A percentile compares a stretch with the other conserved stretches of the same genome.
phyloP scores from a whole-genome alignment of 2,888 invertebrate genomes.

The Epinotia nisella region DNA sequence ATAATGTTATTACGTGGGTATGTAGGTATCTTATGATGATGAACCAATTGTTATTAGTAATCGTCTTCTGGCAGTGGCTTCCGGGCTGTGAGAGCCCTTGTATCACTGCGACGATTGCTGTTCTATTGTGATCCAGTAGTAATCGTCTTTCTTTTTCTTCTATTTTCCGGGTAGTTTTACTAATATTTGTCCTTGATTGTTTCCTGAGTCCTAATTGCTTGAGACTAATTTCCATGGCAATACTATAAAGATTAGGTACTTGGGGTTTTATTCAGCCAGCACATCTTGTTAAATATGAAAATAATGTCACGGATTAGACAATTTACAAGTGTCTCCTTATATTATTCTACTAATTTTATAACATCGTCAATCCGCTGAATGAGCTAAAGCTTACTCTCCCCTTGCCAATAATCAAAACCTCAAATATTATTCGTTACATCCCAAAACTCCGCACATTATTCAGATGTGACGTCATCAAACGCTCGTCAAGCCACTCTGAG shows the following conservation, averaged over 20 bases:
- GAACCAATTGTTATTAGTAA: background rate
- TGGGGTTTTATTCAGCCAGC: conserved; percentile 1
- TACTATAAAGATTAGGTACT: background rate
- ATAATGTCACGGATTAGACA: background rate
- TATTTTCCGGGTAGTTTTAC: background rate
- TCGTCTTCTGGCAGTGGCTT: too few species aligned
- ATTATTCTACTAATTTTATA: background rate
- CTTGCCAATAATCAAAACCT: conserved; percentile 25
- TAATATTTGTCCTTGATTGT: too few species aligned
- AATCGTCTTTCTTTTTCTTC: background rate
- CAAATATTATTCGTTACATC: conserved; percentile 37
- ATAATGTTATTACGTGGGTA: background rate
- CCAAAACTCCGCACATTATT: conserved; percentile 36
- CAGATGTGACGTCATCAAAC: conserved; percentile 51
- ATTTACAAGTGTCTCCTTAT: background rate
- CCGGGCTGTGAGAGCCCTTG: too few species aligned
- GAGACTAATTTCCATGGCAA: background rate
- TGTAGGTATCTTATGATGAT: background rate
- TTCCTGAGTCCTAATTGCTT: too few species aligned
- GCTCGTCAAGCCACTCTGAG: conserved; percentile 52
- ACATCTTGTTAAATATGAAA: background rate
- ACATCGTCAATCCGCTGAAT: background rate
- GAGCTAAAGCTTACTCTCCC: conserved; percentile 5
- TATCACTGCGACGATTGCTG: too few species aligned
- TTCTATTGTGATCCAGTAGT: too few species aligned